Evolutionary conservation across 2,888 invertebrate genomes (phyloP).

Genomic region (Diarsia rubi): DNA sequence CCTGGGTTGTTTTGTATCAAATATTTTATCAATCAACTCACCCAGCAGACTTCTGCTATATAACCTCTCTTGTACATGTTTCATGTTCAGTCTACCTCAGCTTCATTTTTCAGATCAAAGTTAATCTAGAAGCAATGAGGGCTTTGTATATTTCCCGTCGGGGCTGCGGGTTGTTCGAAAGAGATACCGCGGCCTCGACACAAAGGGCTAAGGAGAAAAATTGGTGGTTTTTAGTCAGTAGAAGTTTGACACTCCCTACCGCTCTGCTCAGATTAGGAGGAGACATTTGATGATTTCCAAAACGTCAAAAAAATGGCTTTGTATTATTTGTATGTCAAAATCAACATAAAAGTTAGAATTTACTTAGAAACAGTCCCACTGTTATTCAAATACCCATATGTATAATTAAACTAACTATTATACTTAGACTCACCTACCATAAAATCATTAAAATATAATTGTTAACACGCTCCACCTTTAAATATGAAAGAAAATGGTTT

Average conservation of each 20-base stretch:
- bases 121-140: background rate
- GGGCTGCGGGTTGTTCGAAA: too few relatives aligned
- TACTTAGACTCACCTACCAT: background rate
- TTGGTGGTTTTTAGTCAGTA: too few relatives aligned
- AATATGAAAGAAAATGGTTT: background rate
- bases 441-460: background rate
- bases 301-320: too few relatives aligned
- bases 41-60: background rate
- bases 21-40: background rate
- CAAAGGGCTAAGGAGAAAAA: too few relatives aligned
- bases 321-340: background rate
- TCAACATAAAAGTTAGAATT: background rate
- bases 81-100: background rate
- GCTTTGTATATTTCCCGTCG: background rate
- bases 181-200: too few relatives aligned
- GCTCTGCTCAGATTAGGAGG: too few relatives aligned
- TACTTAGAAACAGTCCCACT: background rate
- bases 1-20: background rate
- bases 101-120: background rate
- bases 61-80: rapidly evolving
- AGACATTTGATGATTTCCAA: too few relatives aligned
- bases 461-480: background rate
- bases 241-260: too few relatives aligned
- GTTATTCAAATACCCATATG: background rate
- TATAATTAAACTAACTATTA: too few relatives aligned